phyloP scores from a whole-genome alignment of 2,113 vertebrate species.

The Clinocottus analis region DNA sequence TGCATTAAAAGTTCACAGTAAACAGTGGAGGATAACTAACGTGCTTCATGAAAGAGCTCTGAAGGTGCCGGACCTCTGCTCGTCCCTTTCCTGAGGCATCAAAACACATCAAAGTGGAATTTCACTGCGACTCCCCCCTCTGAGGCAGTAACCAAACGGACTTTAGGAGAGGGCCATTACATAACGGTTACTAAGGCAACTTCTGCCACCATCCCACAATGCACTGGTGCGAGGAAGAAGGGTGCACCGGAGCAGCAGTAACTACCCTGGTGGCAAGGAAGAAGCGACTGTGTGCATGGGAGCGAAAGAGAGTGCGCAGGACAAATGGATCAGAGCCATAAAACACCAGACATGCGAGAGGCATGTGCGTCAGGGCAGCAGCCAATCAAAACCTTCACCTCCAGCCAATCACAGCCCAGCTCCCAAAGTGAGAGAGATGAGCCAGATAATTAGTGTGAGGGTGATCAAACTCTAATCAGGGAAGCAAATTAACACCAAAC shows the following conservation, averaged over 20 bases:
- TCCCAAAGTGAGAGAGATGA: constrained; percentile 21
- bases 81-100: not conserved
- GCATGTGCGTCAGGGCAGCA: not conserved
- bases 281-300: constrained; percentile 15
- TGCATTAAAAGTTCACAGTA: not conserved
- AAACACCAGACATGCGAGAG: constrained; percentile 36
- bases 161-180: constrained; percentile 41
- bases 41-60: not conserved
- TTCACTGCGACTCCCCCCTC: constrained; percentile 59
- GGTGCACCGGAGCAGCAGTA: constrained; percentile 61
- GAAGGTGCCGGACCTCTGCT: constrained; percentile 33
- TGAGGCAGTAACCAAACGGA: constrained; percentile 47
- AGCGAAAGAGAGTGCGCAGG: constrained; percentile 3
- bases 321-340: constrained; percentile 32
- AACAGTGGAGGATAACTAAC: not conserved
- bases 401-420: constrained; percentile 38
- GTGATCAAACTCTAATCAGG: constrained; percentile 28
- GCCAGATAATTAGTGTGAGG: constrained; percentile 34
- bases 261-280: constrained; percentile 46
- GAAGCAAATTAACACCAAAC: constrained; percentile 32
- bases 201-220: constrained; percentile 60
- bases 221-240: constrained; percentile 49
- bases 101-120: constrained; percentile 58
- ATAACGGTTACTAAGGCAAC: constrained; percentile 60
- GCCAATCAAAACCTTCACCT: constrained; percentile 40